A percentile compares a stretch with the other conserved stretches of the same genome.
phyloP scores from a whole-genome alignment of 2,113 vertebrate species.

The Pristiophorus japonicus region DNA sequence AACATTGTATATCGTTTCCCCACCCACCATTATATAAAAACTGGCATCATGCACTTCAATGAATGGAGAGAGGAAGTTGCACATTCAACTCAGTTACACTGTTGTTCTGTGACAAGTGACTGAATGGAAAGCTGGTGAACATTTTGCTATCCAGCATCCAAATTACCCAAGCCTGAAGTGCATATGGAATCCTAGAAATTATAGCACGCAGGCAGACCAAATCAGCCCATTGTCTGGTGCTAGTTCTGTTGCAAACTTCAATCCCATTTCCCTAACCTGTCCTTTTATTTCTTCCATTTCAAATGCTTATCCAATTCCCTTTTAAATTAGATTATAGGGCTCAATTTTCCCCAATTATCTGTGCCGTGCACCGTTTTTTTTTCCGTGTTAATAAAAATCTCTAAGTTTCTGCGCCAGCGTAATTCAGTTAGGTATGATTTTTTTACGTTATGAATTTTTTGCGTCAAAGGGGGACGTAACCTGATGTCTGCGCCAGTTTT shows the following conservation, averaged over 20 bases:
- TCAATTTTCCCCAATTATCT: no score
- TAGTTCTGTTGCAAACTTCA: background rate
- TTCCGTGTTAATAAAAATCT: no score
- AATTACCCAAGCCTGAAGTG: background rate
- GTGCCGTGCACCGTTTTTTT: no score
- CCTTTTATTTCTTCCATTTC: background rate
- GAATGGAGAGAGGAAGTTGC: background rate
- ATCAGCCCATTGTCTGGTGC: slow-evolving; percentile 9
- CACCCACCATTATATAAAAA: background rate
- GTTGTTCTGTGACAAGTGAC: background rate
- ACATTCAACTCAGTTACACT: background rate
- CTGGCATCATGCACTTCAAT: background rate
- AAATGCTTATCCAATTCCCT: background rate
- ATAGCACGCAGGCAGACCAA: background rate
- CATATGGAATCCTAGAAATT: background rate
- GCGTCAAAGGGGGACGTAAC: no score
- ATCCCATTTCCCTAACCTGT: background rate
- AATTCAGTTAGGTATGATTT: no score
- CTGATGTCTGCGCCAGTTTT: no score
- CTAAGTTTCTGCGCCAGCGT: no score
- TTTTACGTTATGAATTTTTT: no score
- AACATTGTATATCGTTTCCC: background rate
- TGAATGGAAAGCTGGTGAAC: background rate
- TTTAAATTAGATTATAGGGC: no score
- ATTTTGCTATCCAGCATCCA: background rate